phyloP scores from a whole-genome alignment of 2,888 invertebrate genomes.

The Heterodera filipjevi region DNA sequence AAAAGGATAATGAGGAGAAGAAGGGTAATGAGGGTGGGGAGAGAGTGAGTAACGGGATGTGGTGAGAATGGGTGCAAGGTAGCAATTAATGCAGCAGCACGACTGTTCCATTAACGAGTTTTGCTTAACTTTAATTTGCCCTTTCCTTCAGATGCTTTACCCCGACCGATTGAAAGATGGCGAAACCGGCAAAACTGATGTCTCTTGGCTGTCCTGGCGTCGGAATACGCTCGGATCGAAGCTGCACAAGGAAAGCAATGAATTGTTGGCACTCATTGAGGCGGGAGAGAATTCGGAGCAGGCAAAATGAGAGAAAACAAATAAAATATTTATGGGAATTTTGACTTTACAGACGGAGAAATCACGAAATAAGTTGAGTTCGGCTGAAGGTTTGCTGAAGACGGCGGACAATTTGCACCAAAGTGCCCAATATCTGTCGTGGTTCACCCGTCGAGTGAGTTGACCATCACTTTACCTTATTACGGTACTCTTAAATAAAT shows the following conservation, averaged over 20 bases:
- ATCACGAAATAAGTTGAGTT: constrained; percentile 3
- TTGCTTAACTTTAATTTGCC: no score
- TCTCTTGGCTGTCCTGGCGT: constrained; percentile 38
- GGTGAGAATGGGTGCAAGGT: no score
- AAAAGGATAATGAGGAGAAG: no score
- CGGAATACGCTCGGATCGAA: constrained; percentile 36
- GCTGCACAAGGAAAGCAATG: constrained; percentile 38
- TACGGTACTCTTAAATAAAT: neutral
- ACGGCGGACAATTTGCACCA: constrained; percentile 30
- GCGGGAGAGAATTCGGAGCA: constrained; percentile 6
- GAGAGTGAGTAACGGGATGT: neutral
- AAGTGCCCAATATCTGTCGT: constrained; percentile 36
- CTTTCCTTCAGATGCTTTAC: constrained; percentile 28
- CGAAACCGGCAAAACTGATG: constrained; percentile 35
- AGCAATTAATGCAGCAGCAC: no score
- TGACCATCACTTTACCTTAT: neutral
- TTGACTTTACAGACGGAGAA: neutral
- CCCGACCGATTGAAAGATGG: constrained; percentile 30
- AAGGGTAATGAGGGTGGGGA: no score
- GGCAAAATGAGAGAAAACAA: neutral
- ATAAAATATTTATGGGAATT: neutral
- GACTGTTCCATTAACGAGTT: no score
- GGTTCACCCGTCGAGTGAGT: constrained; percentile 32
- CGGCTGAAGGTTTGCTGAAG: constrained; percentile 18
- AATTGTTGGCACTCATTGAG: constrained; percentile 32